phyloP scores from a whole-genome alignment of 2,797 vertebrate genomes.

The Masticophis lateralis region DNA sequence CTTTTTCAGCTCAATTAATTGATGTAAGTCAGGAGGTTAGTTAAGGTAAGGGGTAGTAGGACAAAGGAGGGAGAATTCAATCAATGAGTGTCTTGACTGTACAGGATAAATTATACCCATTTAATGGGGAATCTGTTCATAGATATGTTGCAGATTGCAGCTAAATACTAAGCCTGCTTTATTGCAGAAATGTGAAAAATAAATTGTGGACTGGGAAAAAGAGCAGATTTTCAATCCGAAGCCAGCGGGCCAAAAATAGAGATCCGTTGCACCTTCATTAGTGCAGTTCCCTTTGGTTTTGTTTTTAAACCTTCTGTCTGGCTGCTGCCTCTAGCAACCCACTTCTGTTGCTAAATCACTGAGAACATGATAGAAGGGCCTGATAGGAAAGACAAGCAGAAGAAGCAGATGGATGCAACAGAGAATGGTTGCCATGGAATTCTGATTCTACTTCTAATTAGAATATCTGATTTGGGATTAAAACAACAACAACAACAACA shows the following conservation, averaged over 20 bases:
- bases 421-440: not conserved
- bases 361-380: not conserved
- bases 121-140: not conserved
- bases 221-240: not conserved
- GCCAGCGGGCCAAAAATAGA: not conserved
- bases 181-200: not conserved
- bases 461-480: not conserved
- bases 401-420: not conserved
- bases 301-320: not conserved
- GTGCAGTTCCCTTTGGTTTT: not conserved
- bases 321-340: not conserved
- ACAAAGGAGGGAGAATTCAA: not conserved
- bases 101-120: not conserved
- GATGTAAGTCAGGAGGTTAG: not conserved
- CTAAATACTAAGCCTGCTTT: not conserved
- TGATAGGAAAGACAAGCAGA: not conserved
- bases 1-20: not conserved
- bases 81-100: not conserved
- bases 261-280: no score
- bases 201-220: not conserved
- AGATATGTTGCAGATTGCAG: not conserved
- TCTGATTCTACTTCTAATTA: not conserved
- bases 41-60: not conserved
- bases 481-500: not conserved
- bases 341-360: not conserved